Base-by-base conservation (phyloP, 2,888 invertebrate species). In the Lissonota sp. region DNA sequence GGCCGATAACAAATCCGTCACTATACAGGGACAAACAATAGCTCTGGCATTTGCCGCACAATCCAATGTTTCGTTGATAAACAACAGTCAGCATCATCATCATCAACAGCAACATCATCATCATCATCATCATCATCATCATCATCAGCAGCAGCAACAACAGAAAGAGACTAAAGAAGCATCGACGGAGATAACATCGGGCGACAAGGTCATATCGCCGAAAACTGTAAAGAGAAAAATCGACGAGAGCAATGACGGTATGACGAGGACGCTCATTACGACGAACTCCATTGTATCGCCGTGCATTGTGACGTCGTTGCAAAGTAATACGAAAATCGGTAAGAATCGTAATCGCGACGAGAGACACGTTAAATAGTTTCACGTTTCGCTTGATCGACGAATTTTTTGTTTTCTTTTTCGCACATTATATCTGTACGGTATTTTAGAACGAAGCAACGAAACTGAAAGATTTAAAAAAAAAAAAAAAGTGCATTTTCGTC, bases 151-250 rank as follows among this genome's bases (percentile, higher is more conserved):
- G 39, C 73, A 78, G 39, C 83, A 82, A 5, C 86, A 81, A 6
- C 84, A 83, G 44, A 90, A 90, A 64, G 88, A 90, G 39, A 84
- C 83, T 14, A 90, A 90, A 66, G 90, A 91, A 44, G 79, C 79
- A 0, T 82, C 86, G 1, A 85, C 87, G 14, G 88, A 89, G 14
- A 85, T 88, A 62, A 86, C 85, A 7, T 71, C 85, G 6, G 86
- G 84, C 10, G 88, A 89, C 55, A 91, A 90, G 80, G 86, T 89
- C 16, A 86, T 89, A 69, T 88, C 91, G 12, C 88, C 91, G 14
- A 92, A 92, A 69, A 84, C 88, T 0, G 88, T 91, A 6, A 92
- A 92, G 70, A 90, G 90, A 87, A 92, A 92, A 91, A 73, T 87
- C 39, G 90, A 91, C 6, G 91, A 90, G 5, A 44, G 79, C 14